A percentile compares a stretch with the other conserved stretches of the same genome.
phyloP scores from a whole-genome alignment of 2,113 vertebrate genomes.

The Hypanus sabinus region DNA sequence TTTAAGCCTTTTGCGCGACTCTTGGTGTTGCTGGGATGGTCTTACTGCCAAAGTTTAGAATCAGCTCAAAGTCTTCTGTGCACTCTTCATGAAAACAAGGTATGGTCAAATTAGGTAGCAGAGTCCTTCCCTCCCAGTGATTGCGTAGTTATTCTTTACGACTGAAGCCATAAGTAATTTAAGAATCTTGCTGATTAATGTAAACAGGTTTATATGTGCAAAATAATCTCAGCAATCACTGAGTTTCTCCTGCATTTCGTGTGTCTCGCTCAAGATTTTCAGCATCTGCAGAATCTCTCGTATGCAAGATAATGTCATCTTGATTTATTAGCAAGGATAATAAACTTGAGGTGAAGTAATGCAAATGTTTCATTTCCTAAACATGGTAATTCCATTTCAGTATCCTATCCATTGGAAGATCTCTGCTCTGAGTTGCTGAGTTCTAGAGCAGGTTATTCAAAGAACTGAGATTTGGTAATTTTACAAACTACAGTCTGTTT shows the following conservation, averaged over 20 bases:
- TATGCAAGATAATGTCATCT: background rate
- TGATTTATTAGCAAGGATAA: background rate
- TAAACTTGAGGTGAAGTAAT: background rate
- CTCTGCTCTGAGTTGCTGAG: background rate
- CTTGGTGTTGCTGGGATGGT: slow-evolving; percentile 84
- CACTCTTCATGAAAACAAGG: slow-evolving; percentile 72
- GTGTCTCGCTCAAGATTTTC: too few relatives aligned
- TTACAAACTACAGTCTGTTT: background rate
- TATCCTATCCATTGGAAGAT: background rate
- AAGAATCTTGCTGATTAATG: background rate
- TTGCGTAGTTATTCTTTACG: background rate
- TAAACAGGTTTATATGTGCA: background rate
- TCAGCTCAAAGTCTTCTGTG: slow-evolving; percentile 74
- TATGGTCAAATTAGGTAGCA: slow-evolving; percentile 43
- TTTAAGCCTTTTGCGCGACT: slow-evolving; percentile 81
- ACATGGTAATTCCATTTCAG: background rate
- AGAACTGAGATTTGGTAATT: background rate
- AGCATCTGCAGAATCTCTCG: too few relatives aligned
- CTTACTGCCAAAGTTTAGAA: slow-evolving; percentile 73
- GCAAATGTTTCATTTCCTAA: background rate
- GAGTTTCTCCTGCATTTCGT: too few relatives aligned
- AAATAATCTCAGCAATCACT: background rate
- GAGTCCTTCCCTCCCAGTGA: background rate
- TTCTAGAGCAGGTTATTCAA: background rate
- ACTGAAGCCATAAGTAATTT: background rate